Conservation (phyloP, 2,113 vertebrate genomes). For the Malurus melanocephalus region DNA sequence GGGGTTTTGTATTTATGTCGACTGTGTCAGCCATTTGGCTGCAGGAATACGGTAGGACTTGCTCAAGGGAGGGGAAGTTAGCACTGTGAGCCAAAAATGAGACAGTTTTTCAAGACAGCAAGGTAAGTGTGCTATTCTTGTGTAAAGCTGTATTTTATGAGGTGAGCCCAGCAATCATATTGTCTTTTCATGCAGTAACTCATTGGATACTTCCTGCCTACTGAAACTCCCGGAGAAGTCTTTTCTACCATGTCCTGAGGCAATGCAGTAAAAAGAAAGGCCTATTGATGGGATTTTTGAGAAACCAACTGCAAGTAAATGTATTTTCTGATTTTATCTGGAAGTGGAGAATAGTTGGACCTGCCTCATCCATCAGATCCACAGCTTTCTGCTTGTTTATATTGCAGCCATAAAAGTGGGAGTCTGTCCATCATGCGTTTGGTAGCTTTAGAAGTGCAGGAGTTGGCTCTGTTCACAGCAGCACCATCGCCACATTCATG, state of each 20-base stretch:
- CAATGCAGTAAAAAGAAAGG: not conserved
- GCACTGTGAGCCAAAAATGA: not conserved
- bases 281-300: conserved; percentile 4
- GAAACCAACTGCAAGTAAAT: conserved; percentile 8
- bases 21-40: not conserved
- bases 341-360: not conserved
- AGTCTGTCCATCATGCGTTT: not conserved
- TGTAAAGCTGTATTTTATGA: not conserved
- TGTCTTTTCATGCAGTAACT: not conserved
- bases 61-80: not conserved
- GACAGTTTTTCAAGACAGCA: not conserved
- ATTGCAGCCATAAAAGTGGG: not conserved
- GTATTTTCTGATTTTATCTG: conserved; percentile 12
- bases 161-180: not conserved
- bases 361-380: not conserved
- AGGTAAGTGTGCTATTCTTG: not conserved
- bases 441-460: not conserved
- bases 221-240: not conserved
- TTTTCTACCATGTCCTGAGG: not conserved
- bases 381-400: not conserved
- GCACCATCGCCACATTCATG: not conserved
- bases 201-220: not conserved
- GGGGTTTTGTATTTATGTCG: not conserved
- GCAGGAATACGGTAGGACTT: not conserved
- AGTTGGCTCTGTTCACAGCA: not conserved